Base-by-base conservation (phyloP, 2,113 vertebrate genomes). In the Phyllostomus discolor region DNA sequence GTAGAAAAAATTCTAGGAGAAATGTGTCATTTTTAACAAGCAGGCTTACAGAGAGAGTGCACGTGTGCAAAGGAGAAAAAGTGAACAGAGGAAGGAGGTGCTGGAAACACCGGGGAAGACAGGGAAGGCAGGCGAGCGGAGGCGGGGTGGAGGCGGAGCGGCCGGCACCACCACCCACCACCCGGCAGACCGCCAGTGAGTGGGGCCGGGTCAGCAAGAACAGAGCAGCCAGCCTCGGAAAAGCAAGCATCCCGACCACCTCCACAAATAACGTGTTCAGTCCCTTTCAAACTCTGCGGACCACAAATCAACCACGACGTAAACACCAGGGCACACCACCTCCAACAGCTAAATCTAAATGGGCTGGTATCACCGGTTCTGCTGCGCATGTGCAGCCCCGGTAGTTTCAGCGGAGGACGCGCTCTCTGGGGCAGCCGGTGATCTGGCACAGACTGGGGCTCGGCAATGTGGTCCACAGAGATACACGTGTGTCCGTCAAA, bases 231-330 rank as follows among this genome's bases (percentile, higher is more conserved):
- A 16, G 38, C 26, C 38, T 66, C n/a, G 33, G 75, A 31, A 67
- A 78, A 20, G 1, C 0, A 54, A 10, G 0, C 33, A 16, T 80
- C 7, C 64, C 17, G 54, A 52, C 5, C 50, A 9, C 4, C 17
- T 54, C 24, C 3, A 12, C 4, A 33, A 67, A 79, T n/a, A 64
- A 43, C 10, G 38, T 67, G 11, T 17, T 48, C 16, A 1, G 24
- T 41, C 38, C 66, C 24, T 66, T 50, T 88, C 14, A 70, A 59
- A 57, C 26, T 54, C 38, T 82, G 9, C 8, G 9, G 85, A 86
- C 81, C 50, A 1, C 12, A 73, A 66, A 35, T 43, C 54, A 24
- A 86, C 59, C 70, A 10, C 24, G 85, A 88, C 48, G 10, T 22
- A 69, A 69, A 50, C 3, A 78, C 6, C 9, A 67, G 66, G 15